Conservation (phyloP, 2,113 vertebrate genomes). For the Edolisoma coerulescens region DNA sequence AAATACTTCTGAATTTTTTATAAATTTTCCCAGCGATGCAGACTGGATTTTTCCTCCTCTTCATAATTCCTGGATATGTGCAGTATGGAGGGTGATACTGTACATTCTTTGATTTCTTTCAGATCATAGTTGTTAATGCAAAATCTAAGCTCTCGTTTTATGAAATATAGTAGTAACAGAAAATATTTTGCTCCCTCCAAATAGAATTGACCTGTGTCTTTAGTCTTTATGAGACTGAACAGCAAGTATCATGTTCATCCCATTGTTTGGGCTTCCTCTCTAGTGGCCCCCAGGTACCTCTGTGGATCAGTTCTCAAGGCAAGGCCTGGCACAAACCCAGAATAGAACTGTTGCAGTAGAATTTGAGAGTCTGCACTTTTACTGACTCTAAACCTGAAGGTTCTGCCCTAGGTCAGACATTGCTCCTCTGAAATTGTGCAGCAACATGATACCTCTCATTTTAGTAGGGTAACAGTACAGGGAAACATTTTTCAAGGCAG, state of each 20-base stretch:
- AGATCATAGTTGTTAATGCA: background rate
- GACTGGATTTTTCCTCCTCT: background rate
- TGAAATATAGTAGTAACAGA: background rate
- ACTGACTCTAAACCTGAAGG: background rate
- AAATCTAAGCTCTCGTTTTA: background rate
- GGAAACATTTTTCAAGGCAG: background rate
- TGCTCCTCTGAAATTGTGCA: background rate
- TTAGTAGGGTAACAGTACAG: background rate
- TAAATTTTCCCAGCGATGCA: constrained; percentile 2
- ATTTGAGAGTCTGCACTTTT: background rate
- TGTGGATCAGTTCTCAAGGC: background rate
- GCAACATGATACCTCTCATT: background rate
- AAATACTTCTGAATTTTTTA: constrained; percentile 62
- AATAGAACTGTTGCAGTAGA: background rate
- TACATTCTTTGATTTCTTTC: background rate
- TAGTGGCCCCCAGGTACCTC: background rate
- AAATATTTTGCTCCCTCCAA: background rate
- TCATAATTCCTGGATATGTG: background rate
- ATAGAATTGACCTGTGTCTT: background rate
- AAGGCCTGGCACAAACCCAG: accelerated
- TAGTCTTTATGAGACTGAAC: background rate
- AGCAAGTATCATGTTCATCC: background rate
- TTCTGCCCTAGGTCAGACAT: background rate
- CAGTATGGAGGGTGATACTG: background rate
- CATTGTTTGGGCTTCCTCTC: background rate